Conservation (phyloP, 2,797 vertebrate species). For the Balearica regulorum region DNA sequence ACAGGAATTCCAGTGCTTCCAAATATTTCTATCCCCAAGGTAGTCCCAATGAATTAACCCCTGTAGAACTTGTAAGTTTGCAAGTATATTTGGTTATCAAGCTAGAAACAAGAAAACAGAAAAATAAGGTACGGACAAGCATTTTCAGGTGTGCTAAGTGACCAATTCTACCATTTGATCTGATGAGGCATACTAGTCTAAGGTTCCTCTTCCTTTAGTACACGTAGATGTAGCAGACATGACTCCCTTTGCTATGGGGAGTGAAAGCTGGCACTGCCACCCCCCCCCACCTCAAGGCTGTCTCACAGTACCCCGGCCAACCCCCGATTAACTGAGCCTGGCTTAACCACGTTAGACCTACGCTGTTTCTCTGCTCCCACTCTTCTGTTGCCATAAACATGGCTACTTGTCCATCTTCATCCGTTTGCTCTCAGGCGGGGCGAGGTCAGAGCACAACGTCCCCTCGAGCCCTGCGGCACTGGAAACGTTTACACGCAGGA, state of each 20-base stretch:
- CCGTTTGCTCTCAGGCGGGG: background rate
- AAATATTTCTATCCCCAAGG: conserved; percentile 35
- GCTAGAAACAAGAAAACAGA: background rate
- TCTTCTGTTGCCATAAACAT: background rate
- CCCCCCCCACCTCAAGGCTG: background rate
- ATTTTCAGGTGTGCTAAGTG: background rate
- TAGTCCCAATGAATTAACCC: background rate
- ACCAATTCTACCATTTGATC: background rate
- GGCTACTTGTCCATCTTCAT: accelerated
- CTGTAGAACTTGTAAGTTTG: background rate
- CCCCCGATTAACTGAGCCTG: background rate
- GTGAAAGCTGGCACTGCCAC: background rate
- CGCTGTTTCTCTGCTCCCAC: accelerated
- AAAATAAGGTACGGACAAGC: background rate
- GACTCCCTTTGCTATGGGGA: background rate
- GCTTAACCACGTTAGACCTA: background rate
- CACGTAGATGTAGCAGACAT: background rate
- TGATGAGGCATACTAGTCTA: background rate
- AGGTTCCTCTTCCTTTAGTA: background rate
- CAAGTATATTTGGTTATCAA: background rate
- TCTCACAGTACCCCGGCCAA: background rate
- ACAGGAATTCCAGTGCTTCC: conserved; percentile 38
- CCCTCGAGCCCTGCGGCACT: accelerated
- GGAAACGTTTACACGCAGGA: background rate
- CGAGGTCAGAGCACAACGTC: accelerated